Base-by-base conservation (phyloP, 1,140 invertebrate species). In the Acyrthosiphon pisum region DNA sequence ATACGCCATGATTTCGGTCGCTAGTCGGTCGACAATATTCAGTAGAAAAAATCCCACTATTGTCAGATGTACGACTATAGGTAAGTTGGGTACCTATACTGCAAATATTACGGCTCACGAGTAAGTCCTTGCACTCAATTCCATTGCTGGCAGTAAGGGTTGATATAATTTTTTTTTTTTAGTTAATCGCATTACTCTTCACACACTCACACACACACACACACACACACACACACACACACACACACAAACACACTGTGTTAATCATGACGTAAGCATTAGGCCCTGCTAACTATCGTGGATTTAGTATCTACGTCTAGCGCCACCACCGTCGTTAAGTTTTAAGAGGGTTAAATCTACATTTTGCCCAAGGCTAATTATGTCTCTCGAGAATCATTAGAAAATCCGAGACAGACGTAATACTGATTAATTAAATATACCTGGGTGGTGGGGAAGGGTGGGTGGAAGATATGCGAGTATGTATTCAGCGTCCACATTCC, bases 331-430 rank as follows among this genome's bases (percentile, higher is more conserved):
- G 41, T 44, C 48, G 22, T 50, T 23, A 93, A 93, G n/a, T 93
- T 93, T 93, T 84, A 86, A 93, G 50, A 86, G 48, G 91, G 81
- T 93, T 93, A 44, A 84, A 93, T 53, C 20, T 50, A n/a, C 53
- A 56, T 93, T 86, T 86, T 56, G 48, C 48, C 26, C 81, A 48
- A 53, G 35, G 81, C 91, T 93, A 86, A 93, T 93, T 84, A 93
- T 53, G 91, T 86, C 91, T 86, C 91, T 93, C 81, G 91, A 56
- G 81, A 93, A 93, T 93, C 91, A 53, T 93, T 84, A 86, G 81
- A 56, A 93, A 93, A 41, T 84, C 81, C 50, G 46, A 41, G 91
- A 92, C 91, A 53, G 81, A 56, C 91, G 81, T 93, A 93, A 93
- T 41, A 23, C 46, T 84, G 81, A 93, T 86, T 93, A 93, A 93